Conservation (phyloP, 2,888 invertebrate species). For the Pemphredon lugubris region DNA sequence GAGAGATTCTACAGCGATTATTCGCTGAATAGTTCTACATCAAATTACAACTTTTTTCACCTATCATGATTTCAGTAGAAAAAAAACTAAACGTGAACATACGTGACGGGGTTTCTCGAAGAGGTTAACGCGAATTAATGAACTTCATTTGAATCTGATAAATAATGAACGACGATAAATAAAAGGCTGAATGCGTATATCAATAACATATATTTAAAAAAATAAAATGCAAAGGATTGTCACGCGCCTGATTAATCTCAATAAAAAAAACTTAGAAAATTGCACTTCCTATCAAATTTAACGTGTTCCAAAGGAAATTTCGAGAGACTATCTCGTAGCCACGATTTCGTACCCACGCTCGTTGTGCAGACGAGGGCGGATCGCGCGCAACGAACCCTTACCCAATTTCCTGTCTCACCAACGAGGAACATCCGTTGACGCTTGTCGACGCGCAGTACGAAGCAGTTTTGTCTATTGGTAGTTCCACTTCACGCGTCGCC, state of each 20-base stretch:
- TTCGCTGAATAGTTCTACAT: too few species aligned
- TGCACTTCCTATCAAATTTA: background rate
- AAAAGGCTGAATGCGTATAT: too few species aligned
- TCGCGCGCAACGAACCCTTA: conserved; percentile 52
- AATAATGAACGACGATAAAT: too few species aligned
- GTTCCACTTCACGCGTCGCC: conserved; percentile 52
- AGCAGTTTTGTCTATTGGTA: conserved; percentile 46
- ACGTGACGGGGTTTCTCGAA: too few species aligned
- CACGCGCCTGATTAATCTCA: too few species aligned
- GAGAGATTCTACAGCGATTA: too few species aligned
- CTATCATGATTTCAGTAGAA: too few species aligned
- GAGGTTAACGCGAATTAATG: too few species aligned
- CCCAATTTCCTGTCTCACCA: conserved; percentile 68
- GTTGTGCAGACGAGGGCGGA: conserved; percentile 27
- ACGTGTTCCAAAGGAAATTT: background rate
- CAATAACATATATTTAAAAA: too few species aligned
- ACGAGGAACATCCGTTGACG: conserved; percentile 73
- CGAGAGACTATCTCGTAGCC: background rate
- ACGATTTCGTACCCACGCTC: background rate
- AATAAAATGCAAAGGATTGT: background rate
- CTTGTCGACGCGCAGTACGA: conserved; percentile 47
- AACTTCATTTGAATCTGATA: too few species aligned
- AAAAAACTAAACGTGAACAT: too few species aligned
- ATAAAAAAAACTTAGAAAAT: background rate
- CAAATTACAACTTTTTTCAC: too few species aligned